phyloP scores from a whole-genome alignment of 2,797 vertebrate genomes.

The Hybognathus amarus region DNA sequence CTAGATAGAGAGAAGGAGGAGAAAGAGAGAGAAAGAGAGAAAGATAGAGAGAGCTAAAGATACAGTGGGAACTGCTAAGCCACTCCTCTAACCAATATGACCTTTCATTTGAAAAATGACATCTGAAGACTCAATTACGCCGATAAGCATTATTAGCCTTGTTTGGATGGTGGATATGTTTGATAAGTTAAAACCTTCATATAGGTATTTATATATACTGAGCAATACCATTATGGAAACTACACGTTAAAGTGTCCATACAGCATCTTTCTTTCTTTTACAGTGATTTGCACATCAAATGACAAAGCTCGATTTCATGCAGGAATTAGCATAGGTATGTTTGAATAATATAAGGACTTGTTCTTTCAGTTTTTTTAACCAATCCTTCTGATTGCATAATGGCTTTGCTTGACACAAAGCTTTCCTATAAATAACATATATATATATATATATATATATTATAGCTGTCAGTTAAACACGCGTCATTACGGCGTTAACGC shows the following conservation, averaged over 20 bases:
- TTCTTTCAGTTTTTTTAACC: neutral
- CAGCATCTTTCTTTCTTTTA: slow-evolving; percentile 20
- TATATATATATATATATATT: no score
- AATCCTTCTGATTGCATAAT: neutral
- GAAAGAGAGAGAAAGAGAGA: slow-evolving; percentile 37
- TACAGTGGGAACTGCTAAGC: slow-evolving; percentile 61
- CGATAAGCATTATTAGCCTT: slow-evolving; percentile 74
- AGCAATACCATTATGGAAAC: neutral
- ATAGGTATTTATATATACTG: slow-evolving; percentile 24
- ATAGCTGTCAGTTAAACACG: no score
- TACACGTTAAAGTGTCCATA: slow-evolving; percentile 4
- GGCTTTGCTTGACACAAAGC: neutral
- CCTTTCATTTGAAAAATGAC: slow-evolving; percentile 69
- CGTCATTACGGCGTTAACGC: no score
- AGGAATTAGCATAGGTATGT: neutral
- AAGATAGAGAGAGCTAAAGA: slow-evolving; percentile 29
- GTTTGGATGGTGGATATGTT: slow-evolving; percentile 48
- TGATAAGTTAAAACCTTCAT: slow-evolving; percentile 39
- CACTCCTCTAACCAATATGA: slow-evolving; percentile 77
- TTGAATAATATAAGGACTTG: neutral
- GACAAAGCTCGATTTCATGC: neutral
- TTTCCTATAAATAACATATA: neutral
- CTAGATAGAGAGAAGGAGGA: slow-evolving; percentile 63
- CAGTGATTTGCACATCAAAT: neutral
- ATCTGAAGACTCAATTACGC: slow-evolving; percentile 75